Percentiles rank a stretch among this genome's conserved stretches.
phyloP scores from a whole-genome alignment of 2,113 vertebrate species.

The Theristicus caerulescens region DNA sequence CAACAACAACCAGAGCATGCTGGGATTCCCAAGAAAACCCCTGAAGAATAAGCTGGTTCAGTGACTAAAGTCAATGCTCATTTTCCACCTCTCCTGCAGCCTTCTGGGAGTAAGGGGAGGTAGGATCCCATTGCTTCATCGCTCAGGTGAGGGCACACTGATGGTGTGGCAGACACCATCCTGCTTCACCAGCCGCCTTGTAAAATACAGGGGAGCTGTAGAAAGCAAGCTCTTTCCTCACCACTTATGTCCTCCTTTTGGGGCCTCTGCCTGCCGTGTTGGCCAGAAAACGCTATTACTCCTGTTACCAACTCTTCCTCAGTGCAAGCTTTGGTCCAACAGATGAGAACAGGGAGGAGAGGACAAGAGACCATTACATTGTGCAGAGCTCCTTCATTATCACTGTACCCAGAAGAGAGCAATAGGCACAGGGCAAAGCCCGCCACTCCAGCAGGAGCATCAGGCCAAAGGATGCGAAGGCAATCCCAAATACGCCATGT shows the following conservation, averaged over 20 bases:
- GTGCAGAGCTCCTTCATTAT: background rate
- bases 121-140: background rate
- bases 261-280: background rate
- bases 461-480: background rate
- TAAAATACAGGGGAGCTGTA: background rate
- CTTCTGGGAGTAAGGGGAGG: background rate
- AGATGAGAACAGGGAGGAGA: background rate
- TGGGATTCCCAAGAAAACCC: background rate
- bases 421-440: background rate
- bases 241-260: background rate
- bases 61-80: background rate
- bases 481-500: rapidly evolving
- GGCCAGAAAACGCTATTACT: background rate
- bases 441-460: background rate
- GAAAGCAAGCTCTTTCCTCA: background rate
- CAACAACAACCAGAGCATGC: background rate
- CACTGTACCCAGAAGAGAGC: background rate
- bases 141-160: background rate
- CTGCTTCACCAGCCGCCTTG: background rate
- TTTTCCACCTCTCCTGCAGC: background rate
- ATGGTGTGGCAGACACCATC: background rate
- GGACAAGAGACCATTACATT: background rate
- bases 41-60: background rate
- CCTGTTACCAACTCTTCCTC: background rate
- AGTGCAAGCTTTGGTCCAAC: background rate